These are phyloP conservation scores for Rhagium mordax DNA, from an alignment of 2,888 invertebrate genomes.

Conservation along the genomic window DNA sequence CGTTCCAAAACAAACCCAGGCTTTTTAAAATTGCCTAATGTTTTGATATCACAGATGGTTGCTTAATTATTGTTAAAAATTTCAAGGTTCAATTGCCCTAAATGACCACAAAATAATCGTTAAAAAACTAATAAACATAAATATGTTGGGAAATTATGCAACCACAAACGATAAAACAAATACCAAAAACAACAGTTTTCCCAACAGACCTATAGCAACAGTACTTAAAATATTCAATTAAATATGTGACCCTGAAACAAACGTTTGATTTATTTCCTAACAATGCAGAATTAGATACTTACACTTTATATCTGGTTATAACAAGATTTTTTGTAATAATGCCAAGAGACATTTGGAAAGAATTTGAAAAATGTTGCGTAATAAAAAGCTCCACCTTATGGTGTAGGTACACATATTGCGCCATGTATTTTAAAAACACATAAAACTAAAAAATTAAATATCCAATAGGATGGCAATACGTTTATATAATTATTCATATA, in stretches of 20 bases:
- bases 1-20: no score
- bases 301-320: neutral
- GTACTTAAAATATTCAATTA: neutral
- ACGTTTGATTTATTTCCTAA: conserved; percentile 3
- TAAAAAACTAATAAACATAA: no score
- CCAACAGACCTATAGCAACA: neutral
- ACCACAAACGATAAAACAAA: no score
- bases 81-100: neutral
- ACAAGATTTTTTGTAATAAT: neutral
- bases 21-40: no score
- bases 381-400: neutral
- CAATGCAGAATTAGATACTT: neutral
- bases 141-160: no score
- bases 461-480: no score
- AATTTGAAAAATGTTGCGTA: neutral
- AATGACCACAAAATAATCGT: neutral
- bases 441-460: no score
- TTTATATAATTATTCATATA: no score
- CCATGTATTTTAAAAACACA: neutral
- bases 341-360: neutral
- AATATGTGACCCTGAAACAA: neutral
- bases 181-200: no score
- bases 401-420: neutral
- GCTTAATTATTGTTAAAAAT: neutral
- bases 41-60: no score